These are phyloP conservation scores for Galerucella nymphaeae DNA, from an alignment of 2,888 invertebrate species.

Conservation along the genomic window DNA sequence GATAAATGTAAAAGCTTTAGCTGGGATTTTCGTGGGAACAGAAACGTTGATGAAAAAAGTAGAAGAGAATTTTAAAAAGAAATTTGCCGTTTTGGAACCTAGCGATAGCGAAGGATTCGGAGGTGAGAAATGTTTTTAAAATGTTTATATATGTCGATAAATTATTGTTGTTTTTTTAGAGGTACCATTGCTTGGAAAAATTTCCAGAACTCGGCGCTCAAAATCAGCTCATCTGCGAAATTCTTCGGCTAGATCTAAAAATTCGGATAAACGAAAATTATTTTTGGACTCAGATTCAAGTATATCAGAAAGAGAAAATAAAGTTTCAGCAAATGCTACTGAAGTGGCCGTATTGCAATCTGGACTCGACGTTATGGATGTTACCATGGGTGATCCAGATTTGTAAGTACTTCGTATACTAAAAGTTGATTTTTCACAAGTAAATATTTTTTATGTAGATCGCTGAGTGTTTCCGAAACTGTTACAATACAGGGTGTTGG, in stretches of 20 bases:
- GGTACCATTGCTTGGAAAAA: constrained; percentile 69
- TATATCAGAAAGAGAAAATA: constrained; percentile 54
- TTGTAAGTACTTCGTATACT: constrained; percentile 49
- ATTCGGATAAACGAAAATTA: constrained; percentile 58
- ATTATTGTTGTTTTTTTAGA: constrained; percentile 44
- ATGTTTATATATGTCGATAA: no score
- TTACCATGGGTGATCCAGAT: constrained; percentile 56
- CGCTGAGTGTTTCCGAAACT: constrained; percentile 46
- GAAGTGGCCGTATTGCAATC: constrained; percentile 28
- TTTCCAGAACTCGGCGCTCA: constrained; percentile 75
- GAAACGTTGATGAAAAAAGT: constrained; percentile 62
- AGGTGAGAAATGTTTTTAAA: constrained; percentile 60
- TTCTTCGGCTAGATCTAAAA: constrained; percentile 57
- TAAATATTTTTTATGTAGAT: constrained; percentile 39
- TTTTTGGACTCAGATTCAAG: constrained; percentile 61
- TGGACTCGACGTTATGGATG: constrained; percentile 58
- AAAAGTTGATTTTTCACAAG: no score
- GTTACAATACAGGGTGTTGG: constrained; percentile 57
- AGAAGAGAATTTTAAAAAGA: constrained; percentile 61
- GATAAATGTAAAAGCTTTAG: constrained; percentile 59
- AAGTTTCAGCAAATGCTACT: constrained; percentile 7
- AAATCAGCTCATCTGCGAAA: constrained; percentile 70
- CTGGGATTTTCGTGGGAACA: constrained; percentile 63
- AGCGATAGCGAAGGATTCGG: constrained; percentile 75
- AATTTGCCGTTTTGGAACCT: constrained; percentile 67